Evolutionary conservation across 1,140 invertebrate species (phyloP).

Genomic region (Globodera ellingtonae): DNA sequence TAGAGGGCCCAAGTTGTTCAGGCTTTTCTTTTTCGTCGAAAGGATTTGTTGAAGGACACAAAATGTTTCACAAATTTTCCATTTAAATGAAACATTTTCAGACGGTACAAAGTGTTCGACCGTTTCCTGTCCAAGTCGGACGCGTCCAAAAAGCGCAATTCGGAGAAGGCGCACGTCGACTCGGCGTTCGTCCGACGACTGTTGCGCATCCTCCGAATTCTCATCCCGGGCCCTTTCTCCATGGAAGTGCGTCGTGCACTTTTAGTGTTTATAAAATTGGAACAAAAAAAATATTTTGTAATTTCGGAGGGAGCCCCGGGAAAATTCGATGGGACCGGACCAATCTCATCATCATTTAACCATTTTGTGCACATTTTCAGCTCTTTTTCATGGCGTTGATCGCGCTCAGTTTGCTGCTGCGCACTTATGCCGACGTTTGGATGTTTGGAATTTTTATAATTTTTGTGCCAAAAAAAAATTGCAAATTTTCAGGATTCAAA

Average conservation of each 20-base stretch:
- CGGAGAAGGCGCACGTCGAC: slow-evolving; percentile 83
- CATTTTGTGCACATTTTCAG: slow-evolving; percentile 67
- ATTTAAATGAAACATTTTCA: neutral
- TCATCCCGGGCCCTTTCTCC: slow-evolving; percentile 75
- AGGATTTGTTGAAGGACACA: no score
- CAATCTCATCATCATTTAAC: slow-evolving; percentile 1
- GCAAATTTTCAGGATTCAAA: slow-evolving; percentile 70
- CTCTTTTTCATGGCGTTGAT: slow-evolving; percentile 78
- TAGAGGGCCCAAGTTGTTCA: no score
- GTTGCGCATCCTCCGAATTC: slow-evolving; percentile 77
- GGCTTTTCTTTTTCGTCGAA: no score
- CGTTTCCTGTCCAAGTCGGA: slow-evolving; percentile 4
- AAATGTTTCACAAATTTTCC: no score
- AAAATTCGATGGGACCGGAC: slow-evolving; percentile 1
- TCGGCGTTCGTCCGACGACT: slow-evolving; percentile 80
- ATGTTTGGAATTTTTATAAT: slow-evolving; percentile 67
- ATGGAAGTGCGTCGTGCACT: slow-evolving; percentile 65
- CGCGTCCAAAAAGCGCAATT: slow-evolving; percentile 64
- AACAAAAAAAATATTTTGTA: slow-evolving; percentile 12
- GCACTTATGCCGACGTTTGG: slow-evolving; percentile 94
- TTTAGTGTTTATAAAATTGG: neutral
- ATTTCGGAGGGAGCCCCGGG: neutral
- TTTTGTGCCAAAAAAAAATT: neutral
- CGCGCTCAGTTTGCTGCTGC: slow-evolving; percentile 78
- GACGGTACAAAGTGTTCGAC: slow-evolving; percentile 2